phyloP scores from a whole-genome alignment of 2,113 vertebrate genomes.

The Boulengeromyrus knoepffleri region DNA sequence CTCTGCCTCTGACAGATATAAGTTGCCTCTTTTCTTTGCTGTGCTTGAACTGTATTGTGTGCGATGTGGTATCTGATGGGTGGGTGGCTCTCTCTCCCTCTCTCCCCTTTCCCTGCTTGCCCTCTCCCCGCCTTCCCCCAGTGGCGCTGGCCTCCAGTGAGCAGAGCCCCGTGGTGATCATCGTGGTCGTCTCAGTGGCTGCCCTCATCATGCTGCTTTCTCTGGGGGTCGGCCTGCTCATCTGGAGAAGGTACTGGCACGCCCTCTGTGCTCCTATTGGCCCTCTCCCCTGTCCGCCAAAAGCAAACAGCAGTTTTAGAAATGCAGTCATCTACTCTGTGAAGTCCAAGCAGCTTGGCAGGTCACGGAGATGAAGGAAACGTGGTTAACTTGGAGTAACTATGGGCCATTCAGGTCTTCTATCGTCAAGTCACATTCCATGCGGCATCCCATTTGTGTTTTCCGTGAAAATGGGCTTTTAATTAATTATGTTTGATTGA shows the following conservation, averaged over 20 bases:
- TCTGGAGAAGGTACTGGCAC: constrained; percentile 73
- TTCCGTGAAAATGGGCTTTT: neutral
- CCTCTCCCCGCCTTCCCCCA: constrained; percentile 26
- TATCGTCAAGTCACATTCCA: neutral
- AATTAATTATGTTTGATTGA: neutral
- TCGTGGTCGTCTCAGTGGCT: constrained; percentile 66
- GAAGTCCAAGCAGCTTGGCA: neutral
- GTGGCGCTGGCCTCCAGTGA: constrained; percentile 76
- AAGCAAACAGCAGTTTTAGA: neutral
- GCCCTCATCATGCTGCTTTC: constrained; percentile 75
- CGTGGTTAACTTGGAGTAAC: neutral
- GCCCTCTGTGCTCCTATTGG: neutral
- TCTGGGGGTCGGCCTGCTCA: constrained; percentile 60
- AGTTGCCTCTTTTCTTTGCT: neutral
- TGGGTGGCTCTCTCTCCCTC: neutral
- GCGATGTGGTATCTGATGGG: neutral
- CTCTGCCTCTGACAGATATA: neutral
- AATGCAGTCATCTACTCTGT: neutral
- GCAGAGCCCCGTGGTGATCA: constrained; percentile 72
- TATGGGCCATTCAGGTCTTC: neutral
- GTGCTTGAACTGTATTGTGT: neutral
- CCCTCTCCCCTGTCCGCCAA: neutral
- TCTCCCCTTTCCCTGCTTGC: rapidly evolving
- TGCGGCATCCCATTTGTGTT: neutral
- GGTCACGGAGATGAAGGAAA: neutral